These are phyloP conservation scores for Cheilosia impressa DNA, from an alignment of 2,888 invertebrate species.

Conservation along the genomic window DNA sequence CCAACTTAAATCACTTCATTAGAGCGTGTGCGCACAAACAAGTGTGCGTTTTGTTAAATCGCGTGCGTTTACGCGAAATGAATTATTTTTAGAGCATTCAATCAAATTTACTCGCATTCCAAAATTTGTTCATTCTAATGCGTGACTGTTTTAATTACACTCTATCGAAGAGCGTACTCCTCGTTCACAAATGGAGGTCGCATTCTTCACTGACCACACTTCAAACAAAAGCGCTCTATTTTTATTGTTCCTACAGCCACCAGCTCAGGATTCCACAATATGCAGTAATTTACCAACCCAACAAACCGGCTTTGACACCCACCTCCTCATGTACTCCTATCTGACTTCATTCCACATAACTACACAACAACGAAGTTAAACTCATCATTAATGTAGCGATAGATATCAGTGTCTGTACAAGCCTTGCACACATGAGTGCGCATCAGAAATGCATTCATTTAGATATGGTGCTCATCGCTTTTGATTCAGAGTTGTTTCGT, in stretches of 20 bases:
- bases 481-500: neutral
- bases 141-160: too few species aligned
- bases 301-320: constrained; percentile 27
- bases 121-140: too few species aligned
- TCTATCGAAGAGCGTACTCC: too few species aligned
- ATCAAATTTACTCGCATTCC: too few species aligned
- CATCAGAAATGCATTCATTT: constrained; percentile 59
- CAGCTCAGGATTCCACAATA: neutral
- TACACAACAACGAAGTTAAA: neutral
- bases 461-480: constrained; percentile 16
- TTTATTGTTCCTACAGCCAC: neutral
- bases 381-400: constrained; percentile 16
- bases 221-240: neutral
- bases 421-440: constrained; percentile 49
- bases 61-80: too few species aligned
- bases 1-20: neutral
- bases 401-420: constrained; percentile 45
- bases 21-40: neutral
- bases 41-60: neutral
- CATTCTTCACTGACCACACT: constrained; percentile 15
- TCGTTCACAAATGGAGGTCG: constrained; percentile 2
- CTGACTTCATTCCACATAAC: neutral
- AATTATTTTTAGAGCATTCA: too few species aligned
- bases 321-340: neutral
- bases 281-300: constrained; percentile 1